phyloP scores from a whole-genome alignment of 2,797 vertebrate species.

The Florisuga fusca region DNA sequence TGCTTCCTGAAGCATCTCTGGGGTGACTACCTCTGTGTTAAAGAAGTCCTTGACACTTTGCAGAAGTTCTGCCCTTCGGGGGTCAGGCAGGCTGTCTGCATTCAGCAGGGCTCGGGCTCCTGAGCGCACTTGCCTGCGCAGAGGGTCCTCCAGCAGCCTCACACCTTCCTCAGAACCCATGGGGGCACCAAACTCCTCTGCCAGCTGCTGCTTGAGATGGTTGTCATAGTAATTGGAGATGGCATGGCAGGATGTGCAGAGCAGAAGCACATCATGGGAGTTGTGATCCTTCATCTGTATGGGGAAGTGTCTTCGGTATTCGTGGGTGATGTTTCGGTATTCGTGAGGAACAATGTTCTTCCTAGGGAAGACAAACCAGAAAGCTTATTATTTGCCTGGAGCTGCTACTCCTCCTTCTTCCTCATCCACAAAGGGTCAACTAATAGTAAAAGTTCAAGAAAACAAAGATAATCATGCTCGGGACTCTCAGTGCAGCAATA shows the following conservation, averaged over 20 bases:
- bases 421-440: background rate
- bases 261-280: slow-evolving; percentile 95
- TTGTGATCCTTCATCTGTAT: slow-evolving; percentile 98
- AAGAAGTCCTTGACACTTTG: slow-evolving; percentile 83
- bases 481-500: background rate
- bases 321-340: slow-evolving; percentile 94
- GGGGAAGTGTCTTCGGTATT: slow-evolving; percentile 96
- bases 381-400: background rate
- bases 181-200: slow-evolving; percentile 88
- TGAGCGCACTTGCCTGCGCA: slow-evolving; percentile 90
- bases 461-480: background rate
- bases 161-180: slow-evolving; percentile 93
- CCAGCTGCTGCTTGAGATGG: slow-evolving; percentile 91
- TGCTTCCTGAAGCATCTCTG: slow-evolving; percentile 84
- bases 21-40: slow-evolving; percentile 73
- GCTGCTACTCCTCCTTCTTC: background rate
- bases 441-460: background rate
- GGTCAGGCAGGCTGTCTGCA: slow-evolving; percentile 85
- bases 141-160: slow-evolving; percentile 88
- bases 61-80: slow-evolving; percentile 86
- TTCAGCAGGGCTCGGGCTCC: slow-evolving; percentile 91
- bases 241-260: slow-evolving; percentile 95
- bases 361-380: slow-evolving; percentile 74
- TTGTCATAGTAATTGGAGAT: slow-evolving; percentile 93
- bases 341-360: slow-evolving; percentile 97